Evolutionary conservation across 2,797 vertebrate genomes (phyloP).

Genomic region (Thamnophis elegans): DNA sequence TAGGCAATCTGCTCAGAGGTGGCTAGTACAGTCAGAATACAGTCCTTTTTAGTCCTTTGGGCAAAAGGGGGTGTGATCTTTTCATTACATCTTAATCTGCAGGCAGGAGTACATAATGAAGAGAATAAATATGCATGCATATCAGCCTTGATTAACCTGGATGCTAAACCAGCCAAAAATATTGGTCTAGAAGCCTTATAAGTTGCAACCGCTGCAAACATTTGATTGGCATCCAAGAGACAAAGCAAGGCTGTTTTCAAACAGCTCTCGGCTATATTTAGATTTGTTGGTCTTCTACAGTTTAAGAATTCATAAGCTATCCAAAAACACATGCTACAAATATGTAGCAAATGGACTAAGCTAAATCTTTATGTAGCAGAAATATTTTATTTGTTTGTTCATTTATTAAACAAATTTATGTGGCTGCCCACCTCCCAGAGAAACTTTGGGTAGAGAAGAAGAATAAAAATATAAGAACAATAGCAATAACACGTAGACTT

Average conservation of each 20-base stretch:
- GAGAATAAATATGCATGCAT: neutral
- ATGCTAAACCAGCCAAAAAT: neutral
- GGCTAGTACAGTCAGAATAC: neutral
- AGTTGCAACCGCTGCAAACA: neutral
- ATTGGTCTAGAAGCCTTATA: neutral
- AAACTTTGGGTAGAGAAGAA: neutral
- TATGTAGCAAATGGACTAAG: neutral
- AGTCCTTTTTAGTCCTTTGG: no score
- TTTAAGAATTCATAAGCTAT: neutral
- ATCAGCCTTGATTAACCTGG: neutral
- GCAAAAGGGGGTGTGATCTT: neutral
- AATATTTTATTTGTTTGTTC: neutral
- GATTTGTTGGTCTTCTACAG: neutral
- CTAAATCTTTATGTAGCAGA: neutral
- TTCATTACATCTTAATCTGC: neutral
- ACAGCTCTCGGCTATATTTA: neutral
- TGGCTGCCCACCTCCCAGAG: neutral
- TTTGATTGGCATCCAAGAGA: neutral
- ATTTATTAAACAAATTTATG: neutral
- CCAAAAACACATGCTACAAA: neutral
- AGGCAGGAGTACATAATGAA: neutral
- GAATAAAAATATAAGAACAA: neutral
- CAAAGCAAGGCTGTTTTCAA: neutral
- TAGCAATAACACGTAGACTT: neutral
- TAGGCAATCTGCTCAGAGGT: neutral